Evolutionary conservation across 2,797 vertebrate species (phyloP).

Genomic region (Rhincodon typus): DNA sequence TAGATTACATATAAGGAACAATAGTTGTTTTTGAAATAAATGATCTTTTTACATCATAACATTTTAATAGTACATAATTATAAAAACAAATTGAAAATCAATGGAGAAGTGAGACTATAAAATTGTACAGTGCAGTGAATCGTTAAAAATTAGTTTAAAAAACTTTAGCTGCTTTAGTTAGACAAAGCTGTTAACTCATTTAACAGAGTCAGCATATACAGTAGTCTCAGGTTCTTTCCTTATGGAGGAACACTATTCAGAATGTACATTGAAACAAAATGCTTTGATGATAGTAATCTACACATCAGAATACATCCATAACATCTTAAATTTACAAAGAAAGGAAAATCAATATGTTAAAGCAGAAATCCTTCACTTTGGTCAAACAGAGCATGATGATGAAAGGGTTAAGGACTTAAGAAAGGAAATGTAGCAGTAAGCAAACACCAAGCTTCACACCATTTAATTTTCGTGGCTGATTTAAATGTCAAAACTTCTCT

Average conservation of each 20-base stretch:
- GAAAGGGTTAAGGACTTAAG: neutral
- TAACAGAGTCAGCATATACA: neutral
- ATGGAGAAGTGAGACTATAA: neutral
- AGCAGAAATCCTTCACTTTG: neutral
- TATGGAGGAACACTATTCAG: neutral
- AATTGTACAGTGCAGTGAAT: neutral
- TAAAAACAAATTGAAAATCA: neutral
- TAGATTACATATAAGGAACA: neutral
- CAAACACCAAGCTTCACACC: neutral
- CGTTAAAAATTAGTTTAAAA: neutral
- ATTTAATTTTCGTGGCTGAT: neutral
- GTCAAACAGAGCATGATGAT: neutral
- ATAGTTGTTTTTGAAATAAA: neutral
- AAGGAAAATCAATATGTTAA: neutral
- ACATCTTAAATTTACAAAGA: neutral
- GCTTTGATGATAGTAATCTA: neutral
- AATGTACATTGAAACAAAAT: neutral
- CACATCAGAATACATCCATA: neutral
- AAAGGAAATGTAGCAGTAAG: neutral
- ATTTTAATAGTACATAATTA: neutral
- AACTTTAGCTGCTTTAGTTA: neutral
- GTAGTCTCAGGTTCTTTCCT: neutral
- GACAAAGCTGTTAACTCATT: neutral
- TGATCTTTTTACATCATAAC: too few species aligned
- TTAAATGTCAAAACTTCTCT: neutral